Evolutionary conservation across 2,113 vertebrate genomes (phyloP), one percentile per base, ranked within the genome.

Genomic region (Callionymus lyra): DNA sequence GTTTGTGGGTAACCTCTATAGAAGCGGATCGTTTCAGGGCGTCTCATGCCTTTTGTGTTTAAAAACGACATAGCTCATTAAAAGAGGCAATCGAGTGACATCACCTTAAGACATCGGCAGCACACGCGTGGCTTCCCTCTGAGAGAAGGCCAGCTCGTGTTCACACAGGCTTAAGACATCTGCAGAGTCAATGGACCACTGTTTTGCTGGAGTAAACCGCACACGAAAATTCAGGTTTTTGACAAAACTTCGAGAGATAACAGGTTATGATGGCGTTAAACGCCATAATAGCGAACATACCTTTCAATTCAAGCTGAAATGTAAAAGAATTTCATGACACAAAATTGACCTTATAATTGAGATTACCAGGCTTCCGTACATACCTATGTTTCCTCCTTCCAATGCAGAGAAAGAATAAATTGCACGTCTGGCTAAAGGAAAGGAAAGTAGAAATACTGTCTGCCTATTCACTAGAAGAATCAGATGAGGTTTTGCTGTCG

Each of bases 401-500:
- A 31, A 4, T 5, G 21, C 21, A 8, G 8, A 8, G 21, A 27
- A 27, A 27, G 4, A 8, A n/a, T n/a, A n/a, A n/a, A n/a, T n/a
- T n/a, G n/a, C n/a, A 68, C 51, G 50, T 64, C 52, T 34, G 31
- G 56, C 48, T 68, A 6, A 3, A 61, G 41, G 56, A 64, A 74
- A 66, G 72, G 39, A 52, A 52, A 65, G 62, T 69, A 75, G 59
- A 71, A 77, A 64, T 56, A 61, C 57, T 53, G 54, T 31, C 57
- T 34, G 70, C 38, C 1, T 67, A 74, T 72, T 70, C 68, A 56
- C 55, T 50, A 54, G 65, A 73, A 55, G 21, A 8, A 27, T 68
- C 51, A 41, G 64, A 72, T 75, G 76, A 81, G 71, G 69, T 79
- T 74, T 73, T 72, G 69, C 69, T 19, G 72, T 73, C 64, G 33